A percentile compares a stretch with the other conserved stretches of the same genome.
Evolutionary conservation across 2,888 invertebrate species (phyloP).

Genomic region (Drosophila sordidapex): DNA sequence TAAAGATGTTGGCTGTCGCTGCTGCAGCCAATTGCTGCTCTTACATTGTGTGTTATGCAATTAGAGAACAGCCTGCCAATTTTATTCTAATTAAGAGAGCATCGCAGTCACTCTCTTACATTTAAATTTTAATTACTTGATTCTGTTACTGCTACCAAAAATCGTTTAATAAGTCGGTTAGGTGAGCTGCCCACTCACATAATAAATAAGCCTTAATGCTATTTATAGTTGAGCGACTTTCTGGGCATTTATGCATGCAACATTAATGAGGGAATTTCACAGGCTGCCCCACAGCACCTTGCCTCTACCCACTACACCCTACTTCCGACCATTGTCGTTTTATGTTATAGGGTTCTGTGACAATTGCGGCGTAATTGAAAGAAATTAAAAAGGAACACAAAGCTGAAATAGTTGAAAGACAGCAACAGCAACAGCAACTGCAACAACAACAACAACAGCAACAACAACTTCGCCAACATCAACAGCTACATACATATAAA

Average conservation of each 20-base stretch:
- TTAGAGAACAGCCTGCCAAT: conserved; percentile 46
- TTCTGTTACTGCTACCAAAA: conserved; percentile 6
- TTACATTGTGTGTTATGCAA: conserved; percentile 51
- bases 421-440: conserved; percentile 25
- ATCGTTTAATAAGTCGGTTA: conserved; percentile 40
- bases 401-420: conserved; percentile 60
- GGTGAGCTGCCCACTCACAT: conserved; percentile 12
- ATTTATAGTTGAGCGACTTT: conserved; percentile 25
- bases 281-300: conserved; percentile 8
- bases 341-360: conserved; percentile 43
- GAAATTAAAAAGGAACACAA: conserved; percentile 68
- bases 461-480: conserved; percentile 9
- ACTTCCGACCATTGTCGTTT: conserved; percentile 3
- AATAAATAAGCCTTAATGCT: conserved; percentile 16
- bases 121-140: conserved; percentile 2
- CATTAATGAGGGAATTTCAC: conserved; percentile 65
- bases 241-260: conserved; percentile 46
- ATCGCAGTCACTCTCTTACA: neutral
- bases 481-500: conserved; percentile 40
- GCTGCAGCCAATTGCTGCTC: conserved; percentile 23
- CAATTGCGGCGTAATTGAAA: conserved; percentile 77
- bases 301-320: too few relatives aligned
- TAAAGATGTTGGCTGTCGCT: conserved; percentile 36
- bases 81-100: conserved; percentile 54
- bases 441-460: conserved; percentile 7